A percentile compares a stretch with the other conserved stretches of the same genome.
Evolutionary conservation across 2,888 invertebrate genomes (phyloP).

Genomic region (Myopa testacea): DNA sequence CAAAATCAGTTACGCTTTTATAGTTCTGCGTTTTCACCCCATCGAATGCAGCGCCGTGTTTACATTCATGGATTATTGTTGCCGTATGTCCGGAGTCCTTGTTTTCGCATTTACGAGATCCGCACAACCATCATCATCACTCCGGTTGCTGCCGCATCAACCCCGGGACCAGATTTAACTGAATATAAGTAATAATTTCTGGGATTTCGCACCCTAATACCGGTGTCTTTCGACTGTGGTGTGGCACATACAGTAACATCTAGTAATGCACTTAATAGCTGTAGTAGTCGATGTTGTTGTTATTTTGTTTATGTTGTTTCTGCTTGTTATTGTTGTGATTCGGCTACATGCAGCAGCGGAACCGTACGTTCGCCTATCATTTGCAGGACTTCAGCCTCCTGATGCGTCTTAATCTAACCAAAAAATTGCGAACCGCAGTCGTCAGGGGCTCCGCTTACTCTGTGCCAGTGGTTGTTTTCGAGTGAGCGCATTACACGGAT

Average conservation of each 20-base stretch:
- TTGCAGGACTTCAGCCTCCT: conserved; percentile 41
- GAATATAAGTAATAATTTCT: conserved; percentile 63
- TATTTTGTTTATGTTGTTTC: conserved; percentile 48
- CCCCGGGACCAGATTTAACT: conserved; percentile 57
- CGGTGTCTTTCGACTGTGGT: conserved; percentile 20
- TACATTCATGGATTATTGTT: conserved; percentile 67
- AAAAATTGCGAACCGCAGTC: conserved; percentile 59
- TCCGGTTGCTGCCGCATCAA: conserved; percentile 18
- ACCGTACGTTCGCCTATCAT: conserved; percentile 29
- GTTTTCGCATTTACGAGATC: conserved; percentile 53
- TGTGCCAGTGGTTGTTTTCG: neutral
- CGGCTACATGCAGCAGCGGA: conserved; percentile 45
- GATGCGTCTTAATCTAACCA: conserved; percentile 67
- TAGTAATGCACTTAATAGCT: conserved; percentile 45
- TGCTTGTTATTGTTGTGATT: conserved; percentile 51
- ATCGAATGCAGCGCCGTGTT: conserved; percentile 56
- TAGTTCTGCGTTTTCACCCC: conserved; percentile 43
- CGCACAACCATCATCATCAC: conserved; percentile 53
- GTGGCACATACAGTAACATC: conserved; percentile 19
- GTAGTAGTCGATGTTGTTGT: conserved; percentile 54
- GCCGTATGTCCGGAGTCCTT: conserved; percentile 60
- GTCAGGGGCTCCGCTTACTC: conserved; percentile 50
- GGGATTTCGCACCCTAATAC: conserved; percentile 62
- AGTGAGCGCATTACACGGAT: conserved; percentile 55
- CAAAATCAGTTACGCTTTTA: conserved; percentile 68